These are phyloP conservation scores for Tipula confusa DNA, from an alignment of 2,888 invertebrate species.

Conservation along the genomic window DNA sequence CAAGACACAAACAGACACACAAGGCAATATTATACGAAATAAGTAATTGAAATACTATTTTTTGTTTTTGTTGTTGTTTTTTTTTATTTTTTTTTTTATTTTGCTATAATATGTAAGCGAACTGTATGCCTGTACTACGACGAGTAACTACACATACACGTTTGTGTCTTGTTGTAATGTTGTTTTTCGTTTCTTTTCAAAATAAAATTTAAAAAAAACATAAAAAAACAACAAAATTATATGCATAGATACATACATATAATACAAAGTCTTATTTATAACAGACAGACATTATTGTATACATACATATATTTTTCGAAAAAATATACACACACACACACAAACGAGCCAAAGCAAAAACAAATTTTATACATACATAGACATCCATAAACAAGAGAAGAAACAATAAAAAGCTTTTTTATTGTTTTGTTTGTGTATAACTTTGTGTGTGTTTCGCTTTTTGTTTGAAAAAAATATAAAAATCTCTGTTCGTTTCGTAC, in stretches of 20 bases:
- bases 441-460: slow-evolving; percentile 20
- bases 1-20: slow-evolving; percentile 3
- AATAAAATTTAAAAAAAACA: no score
- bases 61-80: slow-evolving; percentile 14
- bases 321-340: neutral
- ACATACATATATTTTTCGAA: slow-evolving; percentile 4
- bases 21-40: slow-evolving; percentile 25
- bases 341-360: slow-evolving; percentile 1
- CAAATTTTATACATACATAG: neutral
- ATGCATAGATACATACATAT: slow-evolving; percentile 12
- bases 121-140: neutral
- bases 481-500: slow-evolving; percentile 13
- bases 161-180: neutral
- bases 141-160: neutral
- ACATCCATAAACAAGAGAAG: neutral
- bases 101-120: no score
- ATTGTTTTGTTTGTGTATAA: slow-evolving; percentile 25
- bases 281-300: neutral
- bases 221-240: neutral
- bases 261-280: slow-evolving; percentile 3
- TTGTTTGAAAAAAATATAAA: slow-evolving; percentile 12
- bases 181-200: slow-evolving; percentile 25
- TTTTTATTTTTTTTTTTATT: slow-evolving; percentile 15
- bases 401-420: slow-evolving; percentile 25
- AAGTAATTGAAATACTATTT: slow-evolving; percentile 25